Percentiles rank a stretch among this genome's conserved stretches.
Conservation (phyloP, 2,113 vertebrate genomes). For the Paracanthobrama guichenoti region DNA sequence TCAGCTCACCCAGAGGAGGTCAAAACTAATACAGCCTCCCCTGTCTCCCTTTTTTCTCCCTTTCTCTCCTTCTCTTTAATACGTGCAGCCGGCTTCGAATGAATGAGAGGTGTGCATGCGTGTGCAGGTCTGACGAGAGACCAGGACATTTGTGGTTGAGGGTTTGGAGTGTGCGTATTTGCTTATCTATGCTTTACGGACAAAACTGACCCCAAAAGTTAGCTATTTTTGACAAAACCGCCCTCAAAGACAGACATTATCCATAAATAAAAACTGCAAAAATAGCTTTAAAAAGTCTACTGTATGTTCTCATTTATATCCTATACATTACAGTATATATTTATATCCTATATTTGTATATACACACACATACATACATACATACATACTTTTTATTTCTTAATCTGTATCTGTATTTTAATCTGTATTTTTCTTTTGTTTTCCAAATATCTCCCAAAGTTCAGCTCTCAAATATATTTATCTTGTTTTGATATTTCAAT, state of each 20-base stretch:
- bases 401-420: too few relatives aligned
- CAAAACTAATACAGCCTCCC: slow-evolving; percentile 60
- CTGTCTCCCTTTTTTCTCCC: slow-evolving; percentile 22
- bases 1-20: slow-evolving; percentile 80
- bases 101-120: slow-evolving; percentile 10
- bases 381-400: not conserved
- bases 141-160: not conserved
- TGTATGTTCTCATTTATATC: not conserved
- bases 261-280: not conserved
- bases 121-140: slow-evolving; percentile 1
- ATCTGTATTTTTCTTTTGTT: not conserved
- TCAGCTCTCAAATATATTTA: not conserved
- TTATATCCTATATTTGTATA: too few relatives aligned
- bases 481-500: not conserved
- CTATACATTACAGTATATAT: not conserved
- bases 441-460: not conserved
- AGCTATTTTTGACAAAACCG: not conserved
- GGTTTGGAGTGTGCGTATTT: not conserved
- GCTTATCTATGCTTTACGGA: not conserved
- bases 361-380: not conserved
- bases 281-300: not conserved
- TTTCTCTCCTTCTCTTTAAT: slow-evolving; percentile 17
- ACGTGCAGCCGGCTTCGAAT: not conserved
- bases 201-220: not conserved
- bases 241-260: not conserved